Evolutionary conservation across 2,797 vertebrate genomes (phyloP), one percentile per base, ranked within the genome.

Genomic region (Periparus ater): DNA sequence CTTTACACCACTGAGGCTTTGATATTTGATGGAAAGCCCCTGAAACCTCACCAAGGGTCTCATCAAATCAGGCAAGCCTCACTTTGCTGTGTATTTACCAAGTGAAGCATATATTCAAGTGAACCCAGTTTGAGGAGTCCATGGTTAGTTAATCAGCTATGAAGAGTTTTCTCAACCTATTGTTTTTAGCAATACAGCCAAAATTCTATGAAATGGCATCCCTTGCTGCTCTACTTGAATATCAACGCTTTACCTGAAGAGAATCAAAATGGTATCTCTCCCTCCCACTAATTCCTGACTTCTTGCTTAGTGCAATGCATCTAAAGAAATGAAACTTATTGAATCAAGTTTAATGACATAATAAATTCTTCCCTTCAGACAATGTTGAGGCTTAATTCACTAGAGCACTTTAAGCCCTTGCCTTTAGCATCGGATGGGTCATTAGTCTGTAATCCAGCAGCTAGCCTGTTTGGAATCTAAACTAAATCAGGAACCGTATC

Each of bases 361-460:
- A 98, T 98, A 98, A 98, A 98, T 98, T 98, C 96, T 98, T 97
- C 93, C 97, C 97, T 98, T 97, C 96, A 88, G 79, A 98, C 97
- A 97, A 97, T 81, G 91, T 89, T 94, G 96, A 97, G 97, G 95
- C 97, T 98, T 98, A 97, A 98, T 98, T 98, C 97, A 97, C 96
- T 94, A 96, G 96, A 97, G 97, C 97, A 98, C 97, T 98, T 98
- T 97, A 98, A 98, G 97, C 97, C 95, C 97, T 98, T 98, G 97
- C 98, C 98, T 98, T 98, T 91, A 98, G 98, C 97, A 85, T 97
- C 96, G 94, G 97, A 98, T 98, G 98, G 97, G 97, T 98, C 98
- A 98, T 98, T 98, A 98, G 98, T 95, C 97, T 98, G 97, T 97
- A 98, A 98, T 98, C 97, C 97, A 98, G 91, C 94, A 98, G 96